These are phyloP conservation scores for Drosophila azteca DNA, from an alignment of 1,140 invertebrate species.

Conservation along the genomic window DNA sequence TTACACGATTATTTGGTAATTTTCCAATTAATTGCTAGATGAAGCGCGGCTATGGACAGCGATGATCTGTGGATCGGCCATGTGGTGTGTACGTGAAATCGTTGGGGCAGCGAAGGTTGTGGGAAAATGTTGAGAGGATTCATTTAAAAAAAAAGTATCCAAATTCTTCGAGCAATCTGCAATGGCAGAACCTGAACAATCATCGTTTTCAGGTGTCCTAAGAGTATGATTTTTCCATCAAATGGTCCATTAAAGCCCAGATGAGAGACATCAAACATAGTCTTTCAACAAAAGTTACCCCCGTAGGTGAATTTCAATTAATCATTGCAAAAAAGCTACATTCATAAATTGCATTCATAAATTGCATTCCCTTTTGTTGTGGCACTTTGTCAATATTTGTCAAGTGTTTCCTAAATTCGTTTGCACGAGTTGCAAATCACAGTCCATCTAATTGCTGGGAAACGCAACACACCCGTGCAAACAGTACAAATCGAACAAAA, in stretches of 20 bases:
- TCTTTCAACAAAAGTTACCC: neutral
- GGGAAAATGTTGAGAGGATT: too few species aligned
- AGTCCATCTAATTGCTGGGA: conserved; percentile 72
- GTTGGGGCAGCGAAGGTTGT: too few species aligned
- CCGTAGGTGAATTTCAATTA: neutral
- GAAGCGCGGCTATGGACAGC: too few species aligned
- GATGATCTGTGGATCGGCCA: neutral
- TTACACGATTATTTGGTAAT: conserved; percentile 24
- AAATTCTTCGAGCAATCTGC: too few species aligned
- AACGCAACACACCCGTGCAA: conserved; percentile 50
- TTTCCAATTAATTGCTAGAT: conserved; percentile 18
- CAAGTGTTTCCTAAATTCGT: conserved; percentile 61
- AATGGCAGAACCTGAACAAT: too few species aligned
- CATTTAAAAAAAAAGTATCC: too few species aligned
- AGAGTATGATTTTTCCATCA: too few species aligned
- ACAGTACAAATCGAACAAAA: neutral
- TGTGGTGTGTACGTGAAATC: conserved; percentile 30
- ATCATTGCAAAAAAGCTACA: neutral
- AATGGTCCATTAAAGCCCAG: too few species aligned
- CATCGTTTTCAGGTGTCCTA: too few species aligned
- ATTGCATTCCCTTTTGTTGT: conserved; percentile 4
- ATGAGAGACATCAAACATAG: neutral
- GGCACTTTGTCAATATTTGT: conserved; percentile 51
- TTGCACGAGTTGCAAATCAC: conserved; percentile 68
- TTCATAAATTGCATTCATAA: conserved; percentile 3